Percentiles rank a stretch among this genome's conserved stretches.
phyloP scores from a whole-genome alignment of 2,113 vertebrate genomes.

The Beaufortia kweichowensis region DNA sequence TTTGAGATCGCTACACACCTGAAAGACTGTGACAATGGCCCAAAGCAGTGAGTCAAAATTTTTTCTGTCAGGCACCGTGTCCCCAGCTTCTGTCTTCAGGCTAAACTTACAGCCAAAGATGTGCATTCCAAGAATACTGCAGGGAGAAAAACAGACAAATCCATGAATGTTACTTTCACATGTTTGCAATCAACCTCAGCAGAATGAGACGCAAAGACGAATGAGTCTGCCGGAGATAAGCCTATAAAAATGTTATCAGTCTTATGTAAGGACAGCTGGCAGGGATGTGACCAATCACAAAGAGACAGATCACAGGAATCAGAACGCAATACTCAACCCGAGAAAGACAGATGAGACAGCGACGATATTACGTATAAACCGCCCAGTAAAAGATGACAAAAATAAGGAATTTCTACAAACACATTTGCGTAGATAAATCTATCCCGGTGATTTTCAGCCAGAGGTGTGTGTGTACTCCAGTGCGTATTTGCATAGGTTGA shows the following conservation, averaged over 20 bases:
- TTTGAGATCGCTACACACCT: slow-evolving; percentile 72
- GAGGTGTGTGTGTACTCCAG: not conserved
- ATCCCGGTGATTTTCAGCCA: not conserved
- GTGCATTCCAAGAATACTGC: slow-evolving; percentile 97
- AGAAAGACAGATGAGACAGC: slow-evolving; percentile 5
- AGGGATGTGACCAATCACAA: slow-evolving; percentile 19
- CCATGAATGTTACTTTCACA: not conserved
- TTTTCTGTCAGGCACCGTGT: slow-evolving; percentile 96
- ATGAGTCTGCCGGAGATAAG: slow-evolving; percentile 27
- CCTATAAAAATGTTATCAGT: slow-evolving; percentile 34
- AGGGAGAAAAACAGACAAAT: slow-evolving; percentile 22
- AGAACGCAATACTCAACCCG: not conserved
- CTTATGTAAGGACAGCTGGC: slow-evolving; percentile 14
- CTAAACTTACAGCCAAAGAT: slow-evolving; percentile 99
- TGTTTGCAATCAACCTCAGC: not conserved
- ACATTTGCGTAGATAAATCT: not conserved
- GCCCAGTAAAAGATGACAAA: not conserved
- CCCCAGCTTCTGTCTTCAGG: slow-evolving; percentile 91
- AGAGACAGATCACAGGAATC: not conserved
- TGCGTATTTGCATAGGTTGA: too few species aligned
- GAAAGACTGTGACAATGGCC: slow-evolving; percentile 97
- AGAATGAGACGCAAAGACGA: slow-evolving; percentile 13
- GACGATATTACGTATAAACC: not conserved
- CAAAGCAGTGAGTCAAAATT: slow-evolving; percentile 97
- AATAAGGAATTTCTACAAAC: not conserved